phyloP scores from a whole-genome alignment of 2,888 invertebrate species.

The Nomada fabriciana region DNA sequence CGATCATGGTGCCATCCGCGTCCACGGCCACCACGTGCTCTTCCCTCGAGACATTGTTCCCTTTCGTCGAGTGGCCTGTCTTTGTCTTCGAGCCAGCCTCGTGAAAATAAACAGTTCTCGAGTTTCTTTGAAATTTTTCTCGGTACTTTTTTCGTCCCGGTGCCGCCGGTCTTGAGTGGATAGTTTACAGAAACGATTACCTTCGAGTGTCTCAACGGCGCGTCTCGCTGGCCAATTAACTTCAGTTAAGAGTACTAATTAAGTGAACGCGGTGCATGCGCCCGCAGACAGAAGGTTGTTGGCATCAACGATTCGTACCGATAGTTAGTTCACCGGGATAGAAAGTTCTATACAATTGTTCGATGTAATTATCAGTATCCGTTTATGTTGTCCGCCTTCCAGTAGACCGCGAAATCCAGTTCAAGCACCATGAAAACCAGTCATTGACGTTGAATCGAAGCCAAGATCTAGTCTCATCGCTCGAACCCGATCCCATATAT shows the following conservation, averaged over 20 bases:
- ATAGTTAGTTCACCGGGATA: conserved; percentile 3
- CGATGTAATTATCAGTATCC: conserved; percentile 28
- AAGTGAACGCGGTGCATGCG: conserved; percentile 6
- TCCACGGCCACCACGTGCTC: conserved; percentile 29
- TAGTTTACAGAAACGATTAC: background rate
- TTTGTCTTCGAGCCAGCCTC: background rate
- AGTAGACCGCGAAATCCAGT: conserved; percentile 66
- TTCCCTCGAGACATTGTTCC: background rate
- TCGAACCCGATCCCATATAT: conserved; percentile 71
- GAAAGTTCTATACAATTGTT: conserved; percentile 14
- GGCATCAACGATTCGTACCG: conserved; percentile 33
- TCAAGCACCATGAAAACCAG: conserved; percentile 72
- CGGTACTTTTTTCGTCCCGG: background rate
- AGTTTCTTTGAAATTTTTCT: background rate
- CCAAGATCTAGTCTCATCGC: conserved; percentile 73
- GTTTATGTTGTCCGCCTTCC: background rate
- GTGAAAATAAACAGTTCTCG: background rate
- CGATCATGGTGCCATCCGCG: background rate
- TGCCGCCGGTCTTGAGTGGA: background rate
- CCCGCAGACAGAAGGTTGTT: conserved; percentile 7
- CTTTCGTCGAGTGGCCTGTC: background rate
- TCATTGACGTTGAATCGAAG: conserved; percentile 71
- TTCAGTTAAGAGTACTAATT: conserved; percentile 46
- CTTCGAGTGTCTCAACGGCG: background rate
- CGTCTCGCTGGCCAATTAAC: conserved; percentile 37